Percentiles rank a stretch among this genome's conserved stretches.
Evolutionary conservation across 2,888 invertebrate genomes (phyloP).

Genomic region (Papilio gigon): DNA sequence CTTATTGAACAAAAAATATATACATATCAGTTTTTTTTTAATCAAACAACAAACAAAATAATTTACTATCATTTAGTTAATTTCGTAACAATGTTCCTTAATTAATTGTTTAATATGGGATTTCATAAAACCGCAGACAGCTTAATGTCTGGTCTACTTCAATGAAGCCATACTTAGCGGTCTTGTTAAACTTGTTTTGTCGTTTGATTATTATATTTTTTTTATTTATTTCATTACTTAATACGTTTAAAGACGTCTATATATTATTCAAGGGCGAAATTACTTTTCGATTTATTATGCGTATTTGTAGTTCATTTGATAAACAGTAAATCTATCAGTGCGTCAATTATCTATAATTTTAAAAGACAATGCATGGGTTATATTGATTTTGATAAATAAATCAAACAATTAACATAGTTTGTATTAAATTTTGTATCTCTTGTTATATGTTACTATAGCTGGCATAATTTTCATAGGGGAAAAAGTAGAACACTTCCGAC

Average conservation of each 20-base stretch:
- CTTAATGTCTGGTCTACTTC: not conserved
- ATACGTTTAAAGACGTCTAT: not conserved
- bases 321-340: too few species aligned
- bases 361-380: too few species aligned
- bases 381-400: too few species aligned
- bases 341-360: too few species aligned
- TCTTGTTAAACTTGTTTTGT: constrained; percentile 65
- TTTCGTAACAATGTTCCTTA: too few species aligned
- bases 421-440: not conserved
- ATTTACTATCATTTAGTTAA: too few species aligned
- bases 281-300: not conserved
- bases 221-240: not conserved
- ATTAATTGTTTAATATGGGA: too few species aligned
- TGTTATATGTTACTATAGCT: not conserved
- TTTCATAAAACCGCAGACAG: constrained; percentile 14
- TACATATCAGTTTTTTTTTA: too few species aligned
- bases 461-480: not conserved
- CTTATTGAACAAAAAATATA: too few species aligned
- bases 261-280: not conserved
- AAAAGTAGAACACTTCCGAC: constrained; percentile 3
- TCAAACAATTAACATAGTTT: not conserved
- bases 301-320: too few species aligned
- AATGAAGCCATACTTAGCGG: constrained; percentile 39
- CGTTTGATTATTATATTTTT: constrained; percentile 51
- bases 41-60: too few species aligned